A percentile compares a stretch with the other conserved stretches of the same genome.
Evolutionary conservation across 2,888 invertebrate genomes (phyloP).

Genomic region (Lithophane socia): DNA sequence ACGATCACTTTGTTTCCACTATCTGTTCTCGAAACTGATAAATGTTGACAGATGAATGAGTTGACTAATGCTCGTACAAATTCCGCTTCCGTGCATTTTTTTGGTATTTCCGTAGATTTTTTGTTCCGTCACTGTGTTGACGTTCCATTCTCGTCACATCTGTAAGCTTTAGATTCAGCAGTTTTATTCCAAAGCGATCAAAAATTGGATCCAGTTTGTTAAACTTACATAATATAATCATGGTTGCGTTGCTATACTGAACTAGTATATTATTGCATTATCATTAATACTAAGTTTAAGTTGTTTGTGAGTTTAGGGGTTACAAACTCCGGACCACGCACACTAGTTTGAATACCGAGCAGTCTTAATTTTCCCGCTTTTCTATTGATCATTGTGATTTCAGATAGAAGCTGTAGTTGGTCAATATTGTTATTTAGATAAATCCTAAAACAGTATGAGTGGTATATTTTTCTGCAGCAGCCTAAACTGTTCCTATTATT

Average conservation of each 20-base stretch:
- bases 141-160: background rate
- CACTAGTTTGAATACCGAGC: background rate
- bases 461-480: background rate
- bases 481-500: background rate
- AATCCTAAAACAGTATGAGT: too few species aligned
- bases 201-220: background rate
- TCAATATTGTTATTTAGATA: too few species aligned
- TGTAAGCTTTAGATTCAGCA: background rate
- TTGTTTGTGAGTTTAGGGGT: background rate
- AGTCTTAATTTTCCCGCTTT: background rate
- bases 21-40: conserved; percentile 53
- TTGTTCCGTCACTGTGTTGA: background rate
- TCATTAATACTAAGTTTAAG: background rate
- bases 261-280: too few species aligned
- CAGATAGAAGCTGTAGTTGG: too few species aligned
- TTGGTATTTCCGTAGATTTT: background rate
- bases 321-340: background rate
- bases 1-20: conserved; percentile 35
- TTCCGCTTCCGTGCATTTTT: conserved; percentile 17
- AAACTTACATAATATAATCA: background rate
- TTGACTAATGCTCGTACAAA: conserved; percentile 11
- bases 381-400: background rate
- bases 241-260: background rate
- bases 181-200: background rate
- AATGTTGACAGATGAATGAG: conserved; percentile 37